These are phyloP conservation scores for Pegoplata infirma DNA, from an alignment of 2,888 invertebrate genomes.

Conservation along the genomic window DNA sequence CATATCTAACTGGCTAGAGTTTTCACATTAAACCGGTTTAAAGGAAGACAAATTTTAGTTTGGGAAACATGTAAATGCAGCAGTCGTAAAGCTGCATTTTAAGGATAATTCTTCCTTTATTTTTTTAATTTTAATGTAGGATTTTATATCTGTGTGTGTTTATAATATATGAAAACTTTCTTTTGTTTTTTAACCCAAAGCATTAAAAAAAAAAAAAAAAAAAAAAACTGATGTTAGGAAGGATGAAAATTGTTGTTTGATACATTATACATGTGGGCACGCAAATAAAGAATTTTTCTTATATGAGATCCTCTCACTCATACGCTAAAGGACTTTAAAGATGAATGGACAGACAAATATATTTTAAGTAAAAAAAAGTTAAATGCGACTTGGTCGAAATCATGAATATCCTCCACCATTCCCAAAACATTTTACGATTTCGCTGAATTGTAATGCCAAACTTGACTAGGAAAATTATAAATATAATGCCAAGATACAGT, in stretches of 20 bases:
- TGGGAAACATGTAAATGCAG: constrained; percentile 23
- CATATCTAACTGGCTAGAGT: not conserved
- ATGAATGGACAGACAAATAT: not conserved
- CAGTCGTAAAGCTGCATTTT: constrained; percentile 43
- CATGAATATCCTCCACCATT: too few species aligned
- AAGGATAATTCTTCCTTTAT: constrained; percentile 45
- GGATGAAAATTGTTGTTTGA: constrained; percentile 3
- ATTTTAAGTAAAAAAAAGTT: too few species aligned
- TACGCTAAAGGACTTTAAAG: not conserved
- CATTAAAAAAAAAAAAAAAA: constrained; percentile 19
- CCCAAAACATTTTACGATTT: too few species aligned
- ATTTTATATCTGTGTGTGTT: not conserved
- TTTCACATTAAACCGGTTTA: not conserved
- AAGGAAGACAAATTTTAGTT: constrained; percentile 8
- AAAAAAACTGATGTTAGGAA: constrained; percentile 5
- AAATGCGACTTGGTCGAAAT: too few species aligned
- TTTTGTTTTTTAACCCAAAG: constrained; percentile 19
- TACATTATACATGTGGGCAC: constrained; percentile 58
- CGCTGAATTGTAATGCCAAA: too few species aligned
- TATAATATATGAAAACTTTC: not conserved
- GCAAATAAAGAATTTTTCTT: constrained; percentile 22
- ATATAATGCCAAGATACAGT: too few species aligned
- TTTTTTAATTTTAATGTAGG: not conserved
- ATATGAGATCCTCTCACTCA: not conserved
- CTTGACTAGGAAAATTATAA: too few species aligned